Base-by-base conservation (phyloP, 2,888 invertebrate genomes). In the Digitonthophagus gazella region DNA sequence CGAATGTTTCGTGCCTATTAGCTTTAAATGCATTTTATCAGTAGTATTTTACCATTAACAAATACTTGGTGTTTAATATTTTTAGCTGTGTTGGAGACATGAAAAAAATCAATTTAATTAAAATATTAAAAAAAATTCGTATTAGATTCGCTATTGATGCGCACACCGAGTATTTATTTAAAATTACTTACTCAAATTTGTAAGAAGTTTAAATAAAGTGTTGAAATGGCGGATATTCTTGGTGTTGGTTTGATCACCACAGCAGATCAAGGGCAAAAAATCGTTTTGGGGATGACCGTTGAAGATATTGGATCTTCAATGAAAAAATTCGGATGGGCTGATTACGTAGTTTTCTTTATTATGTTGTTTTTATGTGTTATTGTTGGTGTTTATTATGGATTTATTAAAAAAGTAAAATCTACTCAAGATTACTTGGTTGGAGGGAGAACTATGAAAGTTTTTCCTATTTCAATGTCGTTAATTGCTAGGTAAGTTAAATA, bases 351-450 rank as follows among this genome's bases (percentile, higher is more conserved):
- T 73, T 95, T 95, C 80, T 86, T 88, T 68, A 78, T 87, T 0
- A 93, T 94, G 93, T 82, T 95, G 75, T 83, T 88, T 11, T 85
- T 91, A 54, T 95, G 93, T 81, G 90, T 93, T 0, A 83, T 86
- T 8, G 91, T 95, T 61, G 95, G 95, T 0, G 82, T 95, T n/a
- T 93, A 92, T 79, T 95, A 92, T 83, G 94, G 93, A 0, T 89
- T 92, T 73, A 85, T 90, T 79, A 89, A 90, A 78, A 88, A 89
- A 71, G 86, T 88, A 66, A 84, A 84, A 0, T 85, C 84, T 3
- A 85, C 90, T 1, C 87, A 88, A 79, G 91, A 91, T 78, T 94
- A 95, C 79, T 85, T 95, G 65, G 89, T 95, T 68, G 95, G 93
- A 16, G 92, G 92, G 67, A 86, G 93, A 75, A 90, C 90, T 76